Evolutionary conservation across 2,888 invertebrate species (phyloP).

Genomic region (Griposia aprilina): DNA sequence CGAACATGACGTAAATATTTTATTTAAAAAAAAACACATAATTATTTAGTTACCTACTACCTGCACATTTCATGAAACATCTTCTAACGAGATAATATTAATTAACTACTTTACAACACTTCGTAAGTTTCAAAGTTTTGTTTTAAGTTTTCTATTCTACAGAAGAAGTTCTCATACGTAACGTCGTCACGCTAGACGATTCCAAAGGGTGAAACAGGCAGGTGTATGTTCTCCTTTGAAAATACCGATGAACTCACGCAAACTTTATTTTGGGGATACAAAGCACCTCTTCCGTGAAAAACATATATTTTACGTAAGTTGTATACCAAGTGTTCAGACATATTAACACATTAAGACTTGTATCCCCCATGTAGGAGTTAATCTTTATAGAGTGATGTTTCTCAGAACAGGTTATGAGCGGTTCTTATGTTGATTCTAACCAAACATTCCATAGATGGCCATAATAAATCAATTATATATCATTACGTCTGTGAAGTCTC

Average conservation of each 20-base stretch:
- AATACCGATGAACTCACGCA: conserved; percentile 11
- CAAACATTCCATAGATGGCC: neutral
- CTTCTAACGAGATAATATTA: neutral
- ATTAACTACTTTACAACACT: conserved; percentile 2
- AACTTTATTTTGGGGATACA: conserved; percentile 20
- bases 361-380: neutral
- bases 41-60: too few relatives aligned
- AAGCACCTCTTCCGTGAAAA: neutral
- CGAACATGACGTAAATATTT: too few relatives aligned
- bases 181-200: conserved; percentile 29
- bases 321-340: neutral
- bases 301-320: neutral
- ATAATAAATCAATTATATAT: neutral
- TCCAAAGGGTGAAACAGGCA: conserved; percentile 26
- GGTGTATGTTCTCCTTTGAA: conserved; percentile 35
- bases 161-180: conserved; percentile 28
- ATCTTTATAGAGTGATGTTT: neutral
- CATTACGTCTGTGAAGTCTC: neutral
- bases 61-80: neutral
- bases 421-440: neutral
- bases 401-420: neutral
- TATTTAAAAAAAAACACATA: neutral
- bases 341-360: too few relatives aligned
- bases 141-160: conserved; percentile 18
- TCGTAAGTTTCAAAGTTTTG: neutral